A percentile compares a stretch with the other conserved stretches of the same genome.
Conservation (phyloP, 2,888 invertebrate genomes). For the Phaedon cochleariae region DNA sequence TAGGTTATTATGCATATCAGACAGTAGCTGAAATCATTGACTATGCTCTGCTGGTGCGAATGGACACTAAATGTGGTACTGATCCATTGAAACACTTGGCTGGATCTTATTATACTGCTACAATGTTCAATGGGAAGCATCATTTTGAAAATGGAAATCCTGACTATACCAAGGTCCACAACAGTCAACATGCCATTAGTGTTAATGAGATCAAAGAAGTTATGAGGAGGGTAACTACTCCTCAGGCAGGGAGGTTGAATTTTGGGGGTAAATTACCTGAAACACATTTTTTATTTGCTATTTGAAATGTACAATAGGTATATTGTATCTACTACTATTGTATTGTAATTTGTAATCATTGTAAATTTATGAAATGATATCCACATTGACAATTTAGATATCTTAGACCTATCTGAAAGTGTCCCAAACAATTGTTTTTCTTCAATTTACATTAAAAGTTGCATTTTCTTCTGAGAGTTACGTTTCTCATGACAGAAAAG, state of each 20-base stretch:
- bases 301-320: no score
- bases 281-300: conserved; percentile 56
- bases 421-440: no score
- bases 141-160: conserved; percentile 58
- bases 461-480: no score
- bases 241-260: conserved; percentile 65
- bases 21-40: conserved; percentile 90
- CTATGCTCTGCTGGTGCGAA: conserved; percentile 80
- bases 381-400: no score
- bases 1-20: conserved; percentile 89
- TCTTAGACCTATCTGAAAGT: no score
- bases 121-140: conserved; percentile 68
- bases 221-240: conserved; percentile 75
- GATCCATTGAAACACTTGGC: conserved; percentile 76
- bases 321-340: background rate
- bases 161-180: conserved; percentile 66
- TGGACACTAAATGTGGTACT: conserved; percentile 75
- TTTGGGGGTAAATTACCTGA: conserved; percentile 63
- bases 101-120: conserved; percentile 72
- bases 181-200: conserved; percentile 75
- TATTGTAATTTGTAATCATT: no score
- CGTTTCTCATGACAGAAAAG: no score
- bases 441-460: no score
- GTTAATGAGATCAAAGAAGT: conserved; percentile 86
- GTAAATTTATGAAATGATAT: no score